A percentile compares a stretch with the other conserved stretches of the same genome.
These are phyloP conservation scores for Cossypha niveicapilla DNA, from an alignment of 2,797 vertebrate species.

Conservation along the genomic window DNA sequence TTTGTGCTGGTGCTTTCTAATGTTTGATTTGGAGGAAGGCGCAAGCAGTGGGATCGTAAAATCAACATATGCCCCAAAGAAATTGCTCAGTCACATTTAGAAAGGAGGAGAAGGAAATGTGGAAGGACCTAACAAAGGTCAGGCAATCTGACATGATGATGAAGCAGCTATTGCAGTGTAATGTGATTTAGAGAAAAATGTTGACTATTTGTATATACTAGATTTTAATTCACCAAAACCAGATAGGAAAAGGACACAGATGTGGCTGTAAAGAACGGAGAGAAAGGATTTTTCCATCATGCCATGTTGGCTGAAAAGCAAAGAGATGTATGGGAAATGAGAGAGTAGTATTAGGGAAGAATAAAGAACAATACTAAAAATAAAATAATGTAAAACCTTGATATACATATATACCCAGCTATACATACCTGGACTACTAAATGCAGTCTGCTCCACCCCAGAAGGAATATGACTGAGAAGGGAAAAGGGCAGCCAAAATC, in stretches of 20 bases:
- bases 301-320: neutral
- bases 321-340: neutral
- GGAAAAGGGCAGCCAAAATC: neutral
- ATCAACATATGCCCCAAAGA: slow-evolving; percentile 16
- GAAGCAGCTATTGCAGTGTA: neutral
- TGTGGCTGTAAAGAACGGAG: neutral
- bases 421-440: neutral
- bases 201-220: neutral
- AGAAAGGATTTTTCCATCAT: neutral
- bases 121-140: neutral
- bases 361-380: neutral
- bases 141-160: neutral
- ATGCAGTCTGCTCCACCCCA: neutral
- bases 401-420: neutral
- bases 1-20: neutral
- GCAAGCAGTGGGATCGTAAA: neutral
- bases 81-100: neutral
- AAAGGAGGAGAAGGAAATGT: neutral
- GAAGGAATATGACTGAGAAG: neutral
- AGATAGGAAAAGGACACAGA: neutral
- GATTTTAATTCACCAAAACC: neutral
- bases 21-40: slow-evolving; percentile 39
- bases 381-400: neutral
- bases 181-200: neutral
- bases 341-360: neutral